Evolutionary conservation across 2,113 vertebrate species (phyloP), one percentile per base, ranked within the genome.

Genomic region (Piaya cayana): DNA sequence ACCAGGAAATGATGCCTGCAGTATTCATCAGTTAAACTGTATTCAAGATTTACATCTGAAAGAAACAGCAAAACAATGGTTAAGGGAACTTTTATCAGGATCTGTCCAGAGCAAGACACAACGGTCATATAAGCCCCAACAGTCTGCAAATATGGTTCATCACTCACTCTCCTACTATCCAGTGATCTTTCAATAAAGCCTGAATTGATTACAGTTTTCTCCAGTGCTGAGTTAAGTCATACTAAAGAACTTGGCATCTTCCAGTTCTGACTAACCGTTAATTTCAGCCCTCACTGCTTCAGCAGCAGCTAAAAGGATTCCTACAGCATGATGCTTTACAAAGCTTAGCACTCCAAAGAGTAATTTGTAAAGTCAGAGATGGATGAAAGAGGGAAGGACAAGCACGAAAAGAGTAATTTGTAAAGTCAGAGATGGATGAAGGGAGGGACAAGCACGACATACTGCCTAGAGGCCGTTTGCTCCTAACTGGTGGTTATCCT

Each of bases 1-100:
- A 99, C 99, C 87, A 99, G 97, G 96, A 99, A 99, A 95, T 99
- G 99, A 95, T 99, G 98, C 30, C 95, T 98, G 97, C 99, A 99
- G 96, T 99, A 99, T 11, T 99, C 99, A 82, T 99, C 99, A 3
- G 98, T 99, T 96, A 99, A 97, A 96, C 97, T 99, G 98, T 98
- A 99, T 97, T 99, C 99, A 91, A 99, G 98, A 88, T 98, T 99
- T 93, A 98, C 97, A 96, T 99, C 99, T 99, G 98, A 91, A 97
- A 90, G 95, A 65, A 94, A 95, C 19, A 97, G 88, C 43, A 97
- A 93, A 77, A 67, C 55, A 87, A 88, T 76, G 59, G 67, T 81
- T 95, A 94, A 92, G 50, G 63, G 63, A 89, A 93, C 67, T 37
- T 62, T 64, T 91, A n/a, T 4, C 15, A 85, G 62, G 45, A 43